Conservation (phyloP, 2,888 invertebrate genomes). For the Calephelis perditalis region DNA sequence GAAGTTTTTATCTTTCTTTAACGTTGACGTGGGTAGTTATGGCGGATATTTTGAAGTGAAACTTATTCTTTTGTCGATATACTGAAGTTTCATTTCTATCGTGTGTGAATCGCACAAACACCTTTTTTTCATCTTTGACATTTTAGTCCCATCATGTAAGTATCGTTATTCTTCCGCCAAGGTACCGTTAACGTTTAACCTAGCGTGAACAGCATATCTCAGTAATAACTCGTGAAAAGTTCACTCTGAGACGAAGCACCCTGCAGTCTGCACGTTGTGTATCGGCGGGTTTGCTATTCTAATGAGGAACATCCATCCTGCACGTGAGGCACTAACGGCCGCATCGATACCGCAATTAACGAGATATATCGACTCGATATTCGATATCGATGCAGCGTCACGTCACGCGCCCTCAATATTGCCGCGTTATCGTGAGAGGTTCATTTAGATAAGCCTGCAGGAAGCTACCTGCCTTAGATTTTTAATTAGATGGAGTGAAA, state of each 20-base stretch:
- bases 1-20: no score
- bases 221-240: no score
- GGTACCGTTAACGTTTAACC: no score
- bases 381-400: constrained; percentile 27
- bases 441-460: constrained; percentile 42
- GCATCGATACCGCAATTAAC: constrained; percentile 40
- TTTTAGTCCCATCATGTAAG: no score
- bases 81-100: no score
- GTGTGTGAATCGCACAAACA: no score
- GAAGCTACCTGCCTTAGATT: constrained; percentile 12
- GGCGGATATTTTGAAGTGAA: no score
- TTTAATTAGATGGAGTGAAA: background rate
- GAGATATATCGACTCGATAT: constrained; percentile 26
- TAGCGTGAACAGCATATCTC: no score
- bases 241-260: background rate
- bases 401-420: constrained; percentile 33
- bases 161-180: no score
- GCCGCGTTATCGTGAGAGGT: constrained; percentile 46
- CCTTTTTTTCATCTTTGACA: no score
- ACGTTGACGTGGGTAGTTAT: no score
- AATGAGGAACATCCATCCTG: constrained; percentile 28
- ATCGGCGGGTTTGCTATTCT: constrained; percentile 17
- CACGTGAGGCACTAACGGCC: constrained; percentile 19
- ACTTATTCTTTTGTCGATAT: no score
- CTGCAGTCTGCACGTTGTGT: background rate